Conservation (phyloP, 2,797 vertebrate species). For the Cirrhinus molitorella region DNA sequence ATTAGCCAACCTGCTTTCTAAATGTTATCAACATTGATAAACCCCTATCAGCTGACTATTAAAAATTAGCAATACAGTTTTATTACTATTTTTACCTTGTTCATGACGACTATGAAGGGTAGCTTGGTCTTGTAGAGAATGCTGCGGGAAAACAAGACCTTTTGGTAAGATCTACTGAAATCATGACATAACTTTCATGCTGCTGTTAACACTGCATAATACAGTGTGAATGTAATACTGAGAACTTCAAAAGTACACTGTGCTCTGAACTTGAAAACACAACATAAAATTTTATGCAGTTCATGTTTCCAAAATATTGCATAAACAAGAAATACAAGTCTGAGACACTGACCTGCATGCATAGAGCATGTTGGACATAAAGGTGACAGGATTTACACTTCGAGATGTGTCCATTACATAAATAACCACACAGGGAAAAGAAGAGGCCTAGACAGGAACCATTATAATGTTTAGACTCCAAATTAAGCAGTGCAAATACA, state of each 20-base stretch:
- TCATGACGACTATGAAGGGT: conserved; percentile 96
- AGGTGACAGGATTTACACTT: conserved; percentile 93
- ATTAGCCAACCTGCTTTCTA: not conserved
- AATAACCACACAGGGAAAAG: conserved; percentile 91
- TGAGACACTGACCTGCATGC: conserved; percentile 89
- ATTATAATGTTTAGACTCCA: not conserved
- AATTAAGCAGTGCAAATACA: not conserved
- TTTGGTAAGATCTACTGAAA: not conserved
- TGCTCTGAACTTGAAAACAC: not conserved
- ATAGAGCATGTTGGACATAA: conserved; percentile 99
- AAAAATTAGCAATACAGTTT: not conserved
- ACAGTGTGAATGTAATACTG: not conserved
- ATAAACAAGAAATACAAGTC: not conserved
- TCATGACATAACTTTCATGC: conserved; percentile 5
- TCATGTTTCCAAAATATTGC: not conserved
- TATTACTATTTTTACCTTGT: conserved; percentile 85
- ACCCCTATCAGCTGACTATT: not conserved
- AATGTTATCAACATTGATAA: no score
- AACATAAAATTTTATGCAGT: not conserved
- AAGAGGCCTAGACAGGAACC: conserved; percentile 84
- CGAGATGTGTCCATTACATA: conserved; percentile 98
- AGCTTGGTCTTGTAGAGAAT: conserved; percentile 98
- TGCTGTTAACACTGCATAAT: not conserved
- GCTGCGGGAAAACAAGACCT: conserved; percentile 69
- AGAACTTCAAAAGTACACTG: not conserved